Conservation (phyloP, 2,888 invertebrate genomes). For the Ophraella communa region DNA sequence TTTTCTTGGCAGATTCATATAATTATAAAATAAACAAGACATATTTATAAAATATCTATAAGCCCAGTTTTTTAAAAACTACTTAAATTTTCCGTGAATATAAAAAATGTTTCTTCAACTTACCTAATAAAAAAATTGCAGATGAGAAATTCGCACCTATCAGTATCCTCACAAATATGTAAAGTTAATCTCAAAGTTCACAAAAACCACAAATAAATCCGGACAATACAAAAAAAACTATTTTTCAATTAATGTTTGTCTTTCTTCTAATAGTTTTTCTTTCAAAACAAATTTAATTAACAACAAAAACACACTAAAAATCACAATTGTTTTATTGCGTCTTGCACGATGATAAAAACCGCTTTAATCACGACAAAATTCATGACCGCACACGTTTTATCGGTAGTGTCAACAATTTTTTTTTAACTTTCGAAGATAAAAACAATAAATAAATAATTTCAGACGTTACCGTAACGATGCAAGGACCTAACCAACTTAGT, state of each 20-base stretch:
- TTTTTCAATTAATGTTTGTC: background rate
- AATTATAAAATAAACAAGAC: too few relatives aligned
- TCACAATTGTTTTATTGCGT: background rate
- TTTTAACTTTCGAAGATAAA: constrained; percentile 10
- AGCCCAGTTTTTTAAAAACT: too few relatives aligned
- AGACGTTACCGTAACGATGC: constrained; percentile 8
- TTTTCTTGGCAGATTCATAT: too few relatives aligned
- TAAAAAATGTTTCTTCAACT: too few relatives aligned
- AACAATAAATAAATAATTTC: constrained; percentile 19
- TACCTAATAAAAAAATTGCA: too few relatives aligned
- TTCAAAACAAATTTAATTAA: background rate
- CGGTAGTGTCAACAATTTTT: background rate
- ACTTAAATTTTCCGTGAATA: too few relatives aligned
- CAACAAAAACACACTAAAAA: background rate
- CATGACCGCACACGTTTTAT: background rate
- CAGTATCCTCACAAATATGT: background rate
- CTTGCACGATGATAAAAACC: background rate
- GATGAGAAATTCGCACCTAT: too few relatives aligned
- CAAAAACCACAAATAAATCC: background rate
- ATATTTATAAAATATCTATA: too few relatives aligned
- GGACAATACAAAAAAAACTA: constrained; percentile 1
- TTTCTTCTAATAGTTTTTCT: too few relatives aligned
- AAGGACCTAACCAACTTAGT: constrained; percentile 20
- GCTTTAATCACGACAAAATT: background rate
- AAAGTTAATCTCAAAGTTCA: background rate